A percentile compares a stretch with the other conserved stretches of the same genome.
Evolutionary conservation across 2,113 vertebrate genomes (phyloP).

Genomic region (Stercorarius parasiticus): DNA sequence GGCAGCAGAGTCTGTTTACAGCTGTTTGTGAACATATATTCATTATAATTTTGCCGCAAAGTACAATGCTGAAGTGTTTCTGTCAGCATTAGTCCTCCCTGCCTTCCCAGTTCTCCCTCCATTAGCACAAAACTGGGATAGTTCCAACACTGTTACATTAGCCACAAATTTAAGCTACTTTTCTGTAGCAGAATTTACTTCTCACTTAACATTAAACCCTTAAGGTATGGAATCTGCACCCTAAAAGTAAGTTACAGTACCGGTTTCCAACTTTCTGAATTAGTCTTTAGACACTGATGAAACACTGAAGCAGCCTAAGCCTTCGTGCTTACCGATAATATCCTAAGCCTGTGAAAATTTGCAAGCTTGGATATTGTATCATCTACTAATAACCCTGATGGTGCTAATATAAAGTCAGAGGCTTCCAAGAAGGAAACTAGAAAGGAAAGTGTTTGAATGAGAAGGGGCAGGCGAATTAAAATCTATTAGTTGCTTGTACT

Average conservation of each 20-base stretch:
- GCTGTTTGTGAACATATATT: slow-evolving; percentile 11
- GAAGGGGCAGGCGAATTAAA: background rate
- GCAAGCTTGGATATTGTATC: background rate
- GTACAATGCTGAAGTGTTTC: slow-evolving; percentile 19
- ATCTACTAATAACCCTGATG: background rate
- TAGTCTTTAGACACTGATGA: background rate
- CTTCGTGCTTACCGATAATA: background rate
- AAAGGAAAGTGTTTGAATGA: background rate
- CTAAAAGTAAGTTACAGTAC: background rate
- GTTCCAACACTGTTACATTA: background rate
- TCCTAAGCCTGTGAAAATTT: background rate
- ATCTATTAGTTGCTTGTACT: background rate
- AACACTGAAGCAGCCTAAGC: background rate
- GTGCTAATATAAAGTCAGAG: background rate
- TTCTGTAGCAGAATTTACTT: background rate
- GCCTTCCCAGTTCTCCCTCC: background rate
- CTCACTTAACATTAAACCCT: background rate
- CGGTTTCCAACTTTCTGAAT: background rate
- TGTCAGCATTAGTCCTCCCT: background rate
- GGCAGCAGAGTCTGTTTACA: slow-evolving; percentile 36
- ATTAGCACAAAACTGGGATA: background rate
- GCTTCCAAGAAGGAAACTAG: background rate
- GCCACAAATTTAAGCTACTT: background rate
- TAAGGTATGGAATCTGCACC: background rate
- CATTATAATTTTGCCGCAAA: slow-evolving; percentile 26